A percentile compares a stretch with the other conserved stretches of the same genome.
These are phyloP conservation scores for Apeltes quadracus DNA, from an alignment of 2,113 vertebrate genomes.

Conservation along the genomic window DNA sequence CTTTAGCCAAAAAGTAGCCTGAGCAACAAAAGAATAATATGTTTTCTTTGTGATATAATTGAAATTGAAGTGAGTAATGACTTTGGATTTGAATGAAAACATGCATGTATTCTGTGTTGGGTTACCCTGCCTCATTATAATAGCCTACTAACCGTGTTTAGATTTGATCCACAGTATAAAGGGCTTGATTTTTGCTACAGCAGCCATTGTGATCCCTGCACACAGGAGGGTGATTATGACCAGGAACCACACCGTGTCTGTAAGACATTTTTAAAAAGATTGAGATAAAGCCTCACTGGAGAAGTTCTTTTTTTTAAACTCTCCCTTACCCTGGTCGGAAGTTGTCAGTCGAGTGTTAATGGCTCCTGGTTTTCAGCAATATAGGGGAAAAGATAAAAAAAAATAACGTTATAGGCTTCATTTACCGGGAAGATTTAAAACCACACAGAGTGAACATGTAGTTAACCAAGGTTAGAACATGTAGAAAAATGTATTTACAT, in stretches of 20 bases:
- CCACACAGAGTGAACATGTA: background rate
- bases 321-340: constrained; percentile 12
- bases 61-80: background rate
- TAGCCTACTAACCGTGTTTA: constrained; percentile 53
- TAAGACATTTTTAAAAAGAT: constrained; percentile 24
- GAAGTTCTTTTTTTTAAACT: background rate
- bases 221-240: constrained; percentile 61
- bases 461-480: background rate
- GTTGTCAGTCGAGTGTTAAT: accelerated
- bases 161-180: constrained; percentile 54
- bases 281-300: background rate
- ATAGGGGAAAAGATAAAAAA: background rate
- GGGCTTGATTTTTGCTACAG: constrained; percentile 51
- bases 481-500: background rate
- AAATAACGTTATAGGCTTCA: background rate
- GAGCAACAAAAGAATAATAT: constrained; percentile 15
- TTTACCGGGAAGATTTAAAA: background rate
- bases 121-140: constrained; percentile 1
- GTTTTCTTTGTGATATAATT: background rate
- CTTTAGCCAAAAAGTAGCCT: constrained; percentile 37
- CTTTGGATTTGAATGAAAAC: background rate
- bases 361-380: background rate
- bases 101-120: background rate
- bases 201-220: constrained; percentile 38
- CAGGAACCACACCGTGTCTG: constrained; percentile 66